Conservation (phyloP, 92 coral and sea anemone species). For the Desmophyllum pertusum region DNA sequence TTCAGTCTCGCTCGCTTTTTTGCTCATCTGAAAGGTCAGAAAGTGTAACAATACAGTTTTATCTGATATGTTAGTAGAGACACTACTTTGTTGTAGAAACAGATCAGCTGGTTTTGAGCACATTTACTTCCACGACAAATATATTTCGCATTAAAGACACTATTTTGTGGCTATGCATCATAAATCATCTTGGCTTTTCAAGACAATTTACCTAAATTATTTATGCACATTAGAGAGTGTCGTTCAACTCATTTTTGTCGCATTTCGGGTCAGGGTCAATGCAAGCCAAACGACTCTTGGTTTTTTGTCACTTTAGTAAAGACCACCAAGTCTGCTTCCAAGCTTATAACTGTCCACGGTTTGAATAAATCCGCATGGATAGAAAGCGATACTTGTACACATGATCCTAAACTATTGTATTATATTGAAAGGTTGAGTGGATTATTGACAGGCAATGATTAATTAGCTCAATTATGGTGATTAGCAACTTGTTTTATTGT, state of each 20-base stretch:
- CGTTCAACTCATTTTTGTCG: background rate
- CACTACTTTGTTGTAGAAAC: background rate
- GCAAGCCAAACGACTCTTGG: background rate
- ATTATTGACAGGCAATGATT: constrained; percentile 48
- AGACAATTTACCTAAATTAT: constrained; percentile 37
- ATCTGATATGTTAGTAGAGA: background rate
- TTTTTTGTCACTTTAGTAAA: background rate
- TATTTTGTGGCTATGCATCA: constrained; percentile 29
- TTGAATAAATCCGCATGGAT: background rate
- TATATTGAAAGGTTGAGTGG: constrained; percentile 26
- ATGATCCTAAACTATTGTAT: background rate
- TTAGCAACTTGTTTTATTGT: constrained; percentile 58
- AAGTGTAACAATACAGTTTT: background rate
- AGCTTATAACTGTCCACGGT: background rate
- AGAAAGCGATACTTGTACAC: constrained; percentile 24
- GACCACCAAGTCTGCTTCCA: background rate
- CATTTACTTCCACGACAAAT: constrained; percentile 21
- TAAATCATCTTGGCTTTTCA: constrained; percentile 31
- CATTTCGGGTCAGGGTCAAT: constrained; percentile 4
- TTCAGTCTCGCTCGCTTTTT: background rate
- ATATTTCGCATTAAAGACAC: constrained; percentile 30
- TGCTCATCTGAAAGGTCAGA: background rate
- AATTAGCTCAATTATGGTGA: constrained; percentile 59
- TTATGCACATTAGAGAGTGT: constrained; percentile 23
- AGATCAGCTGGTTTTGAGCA: constrained; percentile 22